These are phyloP conservation scores for Acanthisitta chloris DNA, from an alignment of 2,113 vertebrate genomes.

Conservation along the genomic window DNA sequence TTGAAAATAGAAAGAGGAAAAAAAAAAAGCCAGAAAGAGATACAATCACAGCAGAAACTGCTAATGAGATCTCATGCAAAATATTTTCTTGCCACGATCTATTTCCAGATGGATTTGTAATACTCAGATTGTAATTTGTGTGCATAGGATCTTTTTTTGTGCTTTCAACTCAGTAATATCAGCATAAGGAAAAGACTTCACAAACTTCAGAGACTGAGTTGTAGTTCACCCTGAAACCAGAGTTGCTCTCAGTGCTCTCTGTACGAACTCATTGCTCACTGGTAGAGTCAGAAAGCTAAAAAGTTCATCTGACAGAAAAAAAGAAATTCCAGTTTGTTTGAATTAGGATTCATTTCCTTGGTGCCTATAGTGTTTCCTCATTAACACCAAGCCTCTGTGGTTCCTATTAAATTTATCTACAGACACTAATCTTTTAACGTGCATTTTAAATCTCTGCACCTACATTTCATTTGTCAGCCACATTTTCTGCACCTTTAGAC, in stretches of 20 bases:
- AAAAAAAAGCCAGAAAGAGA: background rate
- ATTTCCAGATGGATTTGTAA: conserved; percentile 32
- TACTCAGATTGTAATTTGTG: background rate
- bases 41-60: conserved; percentile 28
- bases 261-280: background rate
- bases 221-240: background rate
- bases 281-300: background rate
- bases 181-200: background rate
- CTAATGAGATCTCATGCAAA: conserved; percentile 45
- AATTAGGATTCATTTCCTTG: background rate
- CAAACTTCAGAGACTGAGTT: background rate
- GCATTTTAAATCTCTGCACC: background rate
- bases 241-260: background rate
- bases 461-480: background rate
- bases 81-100: background rate
- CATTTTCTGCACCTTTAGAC: background rate
- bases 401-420: background rate
- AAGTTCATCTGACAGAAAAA: conserved; percentile 9
- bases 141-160: background rate
- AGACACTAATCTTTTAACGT: background rate
- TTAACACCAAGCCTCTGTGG: background rate
- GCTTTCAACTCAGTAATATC: background rate
- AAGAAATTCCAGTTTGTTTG: background rate
- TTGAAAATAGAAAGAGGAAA: conserved; percentile 25
- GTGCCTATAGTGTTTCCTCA: background rate